A percentile compares a stretch with the other conserved stretches of the same genome.
Conservation (phyloP, 1,140 invertebrate species). For the Pseudoatta argentina region DNA sequence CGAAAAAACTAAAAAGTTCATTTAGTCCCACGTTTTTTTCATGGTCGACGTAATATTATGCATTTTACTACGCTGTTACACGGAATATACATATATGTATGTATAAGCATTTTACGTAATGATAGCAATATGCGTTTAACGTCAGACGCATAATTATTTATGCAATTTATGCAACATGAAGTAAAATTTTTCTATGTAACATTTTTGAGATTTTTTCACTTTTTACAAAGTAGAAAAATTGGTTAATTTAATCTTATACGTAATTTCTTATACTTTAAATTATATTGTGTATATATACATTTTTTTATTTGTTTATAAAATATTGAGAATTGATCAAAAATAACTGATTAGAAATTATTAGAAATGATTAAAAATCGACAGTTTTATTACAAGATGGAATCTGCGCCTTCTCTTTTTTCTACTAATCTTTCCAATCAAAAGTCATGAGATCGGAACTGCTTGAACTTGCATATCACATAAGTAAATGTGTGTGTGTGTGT, state of each 20-base stretch:
- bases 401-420: not conserved
- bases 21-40: not conserved
- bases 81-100: too few species aligned
- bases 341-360: not conserved
- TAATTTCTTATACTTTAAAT: not conserved
- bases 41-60: not conserved
- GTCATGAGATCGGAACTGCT: not conserved
- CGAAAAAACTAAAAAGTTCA: not conserved
- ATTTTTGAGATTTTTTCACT: not conserved
- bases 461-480: not conserved
- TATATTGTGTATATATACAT: not conserved
- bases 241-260: not conserved
- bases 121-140: not conserved
- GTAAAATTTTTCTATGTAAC: conserved; percentile 5
- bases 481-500: not conserved
- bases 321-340: not conserved
- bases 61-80: not conserved
- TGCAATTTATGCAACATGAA: not conserved
- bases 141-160: conserved; percentile 19
- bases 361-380: not conserved
- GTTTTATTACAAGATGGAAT: not conserved
- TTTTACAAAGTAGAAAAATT: not conserved
- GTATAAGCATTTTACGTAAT: conserved; percentile 1
- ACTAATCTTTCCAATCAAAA: not conserved
- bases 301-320: not conserved